These are phyloP conservation scores for Micoletzkya japonica DNA, from an alignment of 2,888 invertebrate genomes.

Conservation along the genomic window DNA sequence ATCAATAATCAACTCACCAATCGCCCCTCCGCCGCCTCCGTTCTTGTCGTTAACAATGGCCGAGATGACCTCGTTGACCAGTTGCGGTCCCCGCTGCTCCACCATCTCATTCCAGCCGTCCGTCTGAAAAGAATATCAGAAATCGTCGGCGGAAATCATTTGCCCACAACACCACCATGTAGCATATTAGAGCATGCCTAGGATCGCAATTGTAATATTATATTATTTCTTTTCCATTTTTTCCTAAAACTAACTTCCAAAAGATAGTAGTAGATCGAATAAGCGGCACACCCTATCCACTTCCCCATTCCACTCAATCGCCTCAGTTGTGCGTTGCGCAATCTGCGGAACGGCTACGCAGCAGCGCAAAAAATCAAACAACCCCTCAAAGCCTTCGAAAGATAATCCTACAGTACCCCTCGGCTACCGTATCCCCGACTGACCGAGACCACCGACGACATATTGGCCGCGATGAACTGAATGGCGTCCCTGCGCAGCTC, in stretches of 20 bases:
- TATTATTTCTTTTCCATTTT: not conserved
- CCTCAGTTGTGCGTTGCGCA: too few species aligned
- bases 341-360: too few species aligned
- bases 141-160: not conserved
- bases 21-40: not conserved
- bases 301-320: too few species aligned
- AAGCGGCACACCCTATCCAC: not conserved
- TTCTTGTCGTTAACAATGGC: conserved; percentile 15
- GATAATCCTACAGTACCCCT: not conserved
- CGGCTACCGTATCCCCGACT: conserved; percentile 11
- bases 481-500: conserved; percentile 60
- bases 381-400: too few species aligned
- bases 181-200: not conserved
- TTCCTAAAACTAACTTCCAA: not conserved
- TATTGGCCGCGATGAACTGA: conserved; percentile 51
- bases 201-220: too few species aligned
- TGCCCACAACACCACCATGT: not conserved
- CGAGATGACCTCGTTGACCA: conserved; percentile 16
- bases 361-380: too few species aligned
- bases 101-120: conserved; percentile 55
- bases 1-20: not conserved
- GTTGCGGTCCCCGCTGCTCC: conserved; percentile 31
- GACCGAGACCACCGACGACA: conserved; percentile 42
- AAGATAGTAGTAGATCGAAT: not conserved
- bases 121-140: conserved; percentile 44